Evolutionary conservation across 2,113 vertebrate genomes (phyloP).

Genomic region (Triplophysa tibetana): DNA sequence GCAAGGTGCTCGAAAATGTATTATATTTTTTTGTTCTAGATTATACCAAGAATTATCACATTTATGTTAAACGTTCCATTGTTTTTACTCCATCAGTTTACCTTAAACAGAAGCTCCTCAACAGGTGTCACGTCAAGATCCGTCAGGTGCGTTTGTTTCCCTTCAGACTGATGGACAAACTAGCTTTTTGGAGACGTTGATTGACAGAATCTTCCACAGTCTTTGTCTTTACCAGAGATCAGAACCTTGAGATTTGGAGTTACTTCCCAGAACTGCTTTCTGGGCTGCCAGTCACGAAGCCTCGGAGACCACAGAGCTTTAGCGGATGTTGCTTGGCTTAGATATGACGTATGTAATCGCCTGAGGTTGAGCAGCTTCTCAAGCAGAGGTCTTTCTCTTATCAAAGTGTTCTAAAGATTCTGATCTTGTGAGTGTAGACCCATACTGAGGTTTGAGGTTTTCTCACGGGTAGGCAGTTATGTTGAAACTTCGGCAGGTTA

Average conservation of each 20-base stretch:
- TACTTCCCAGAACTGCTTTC: slow-evolving; percentile 1
- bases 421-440: neutral
- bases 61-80: neutral
- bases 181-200: neutral
- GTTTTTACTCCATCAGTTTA: neutral
- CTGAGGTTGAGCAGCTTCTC: slow-evolving; percentile 16
- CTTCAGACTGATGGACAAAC: neutral
- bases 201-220: neutral
- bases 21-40: too few relatives aligned
- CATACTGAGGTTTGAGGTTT: slow-evolving; percentile 16
- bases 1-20: too few relatives aligned
- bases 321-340: slow-evolving; percentile 13
- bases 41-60: neutral
- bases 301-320: slow-evolving; percentile 22
- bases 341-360: neutral
- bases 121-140: slow-evolving; percentile 6
- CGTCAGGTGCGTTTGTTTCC: slow-evolving; percentile 11
- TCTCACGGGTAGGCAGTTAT: neutral
- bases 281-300: neutral
- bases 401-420: neutral
- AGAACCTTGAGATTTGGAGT: neutral
- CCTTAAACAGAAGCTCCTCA: neutral
- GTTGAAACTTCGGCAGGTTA: slow-evolving; percentile 2
- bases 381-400: neutral
- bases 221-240: neutral